Base-by-base conservation (phyloP, 2,888 invertebrate genomes). In the Macroteleia sp. region DNA sequence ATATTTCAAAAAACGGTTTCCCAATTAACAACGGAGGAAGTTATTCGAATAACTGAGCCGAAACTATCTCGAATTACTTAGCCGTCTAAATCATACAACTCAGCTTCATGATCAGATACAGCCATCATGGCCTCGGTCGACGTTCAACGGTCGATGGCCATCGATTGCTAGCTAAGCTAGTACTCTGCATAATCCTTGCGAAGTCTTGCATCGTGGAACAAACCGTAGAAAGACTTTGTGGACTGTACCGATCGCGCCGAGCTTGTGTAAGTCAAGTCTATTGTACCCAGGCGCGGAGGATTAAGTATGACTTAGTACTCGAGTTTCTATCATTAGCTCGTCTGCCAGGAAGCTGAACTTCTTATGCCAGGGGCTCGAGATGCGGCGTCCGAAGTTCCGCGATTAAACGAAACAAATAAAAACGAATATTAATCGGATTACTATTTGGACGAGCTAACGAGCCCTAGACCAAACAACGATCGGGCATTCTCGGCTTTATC, bases 301-400 rank as follows among this genome's bases (percentile, higher is more conserved):
- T 88, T 90, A 89, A 88, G 86, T 86, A 87, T 86, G 90, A 89
- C 89, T 90, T 89, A 90, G 86, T 89, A 85, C 85, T 87, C 84
- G 89, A 90, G 88, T 90, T 90, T 86, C 85, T 87, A 85, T 86
- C 87, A 87, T 90, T 89, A 90, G 88, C 86, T 82, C 79, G 85
- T 78, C 80, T 70, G 57, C 62, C 64, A 16, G 39, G 22, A 56
- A 76, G 46, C 42, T 79, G 73, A 67, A 71, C 54, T 77, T 77
- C 70, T 77, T 77, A 57, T 22, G 19, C 42, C 42, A 16, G 25
- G 19, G 28, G 48, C 66, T 54, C 41, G 16, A 52, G 66, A 42
- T 36, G 28, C 41, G 10, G 32, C 44, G 36, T 36, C 50, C 54
- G 52, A 75, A 32, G 32, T 73, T 67, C 10, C 32, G 19, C 41